Evolutionary conservation across 2,888 invertebrate species (phyloP).

Genomic region (Conchocele bisecta): DNA sequence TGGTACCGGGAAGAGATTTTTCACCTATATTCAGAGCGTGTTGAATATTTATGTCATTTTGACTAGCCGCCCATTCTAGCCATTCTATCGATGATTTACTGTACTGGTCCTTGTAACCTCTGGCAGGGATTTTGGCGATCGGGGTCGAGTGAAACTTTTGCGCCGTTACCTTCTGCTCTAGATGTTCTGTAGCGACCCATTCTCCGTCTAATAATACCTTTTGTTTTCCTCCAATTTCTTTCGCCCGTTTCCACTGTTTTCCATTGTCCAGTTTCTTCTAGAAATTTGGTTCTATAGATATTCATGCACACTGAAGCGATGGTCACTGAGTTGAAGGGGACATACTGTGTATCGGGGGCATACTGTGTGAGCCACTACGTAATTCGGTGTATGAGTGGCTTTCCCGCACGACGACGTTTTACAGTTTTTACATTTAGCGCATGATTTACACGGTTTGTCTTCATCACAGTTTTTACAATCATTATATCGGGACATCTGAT

Average conservation of each 20-base stretch:
- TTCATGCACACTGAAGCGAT: conserved; percentile 40
- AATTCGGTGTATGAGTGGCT: background rate
- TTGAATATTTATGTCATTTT: background rate
- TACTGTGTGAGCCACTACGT: conserved; percentile 17
- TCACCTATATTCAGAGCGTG: conserved; percentile 15
- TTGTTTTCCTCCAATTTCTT: conserved; percentile 11
- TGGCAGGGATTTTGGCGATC: background rate
- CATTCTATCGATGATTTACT: conserved; percentile 10
- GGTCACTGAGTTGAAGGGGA: conserved; percentile 38
- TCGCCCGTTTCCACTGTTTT: conserved; percentile 16
- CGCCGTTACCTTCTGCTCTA: conserved; percentile 2
- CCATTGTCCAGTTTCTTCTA: conserved; percentile 35
- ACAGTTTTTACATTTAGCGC: background rate
- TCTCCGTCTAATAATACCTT: background rate
- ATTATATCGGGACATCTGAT: conserved; percentile 3
- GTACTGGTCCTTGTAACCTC: background rate
- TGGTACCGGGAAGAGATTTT: too few species aligned
- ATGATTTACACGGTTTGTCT: background rate
- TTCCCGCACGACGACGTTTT: conserved; percentile 5
- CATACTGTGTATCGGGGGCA: conserved; percentile 27
- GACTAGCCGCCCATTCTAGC: conserved; percentile 5
- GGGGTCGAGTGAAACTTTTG: conserved; percentile 14
- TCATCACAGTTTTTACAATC: conserved; percentile 32
- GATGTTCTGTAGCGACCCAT: too few species aligned
- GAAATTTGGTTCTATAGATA: conserved; percentile 32